Percentiles rank a stretch among this genome's conserved stretches.
Evolutionary conservation across 2,888 invertebrate genomes (phyloP).

Genomic region (Limnephilus marmoratus): DNA sequence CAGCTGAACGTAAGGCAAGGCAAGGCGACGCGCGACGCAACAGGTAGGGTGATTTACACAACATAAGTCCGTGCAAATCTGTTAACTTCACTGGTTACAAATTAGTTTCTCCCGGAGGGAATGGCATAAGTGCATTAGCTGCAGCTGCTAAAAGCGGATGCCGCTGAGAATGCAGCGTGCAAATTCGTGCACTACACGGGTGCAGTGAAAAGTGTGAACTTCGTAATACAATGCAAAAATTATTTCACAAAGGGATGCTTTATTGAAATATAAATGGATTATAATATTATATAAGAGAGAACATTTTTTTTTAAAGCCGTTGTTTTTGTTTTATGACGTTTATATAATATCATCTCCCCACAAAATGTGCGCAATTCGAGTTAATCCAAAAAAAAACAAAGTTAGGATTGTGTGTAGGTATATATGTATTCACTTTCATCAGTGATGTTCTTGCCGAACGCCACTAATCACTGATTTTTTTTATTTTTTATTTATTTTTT

Average conservation of each 20-base stretch:
- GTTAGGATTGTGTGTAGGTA: too few species aligned
- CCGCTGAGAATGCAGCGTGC: not conserved
- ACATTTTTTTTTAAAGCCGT: too few species aligned
- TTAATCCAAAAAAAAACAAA: too few species aligned
- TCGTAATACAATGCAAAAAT: not conserved
- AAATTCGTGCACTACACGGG: not conserved
- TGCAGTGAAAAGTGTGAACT: not conserved
- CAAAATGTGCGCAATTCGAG: too few species aligned
- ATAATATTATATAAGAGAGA: too few species aligned
- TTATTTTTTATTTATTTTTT: too few species aligned
- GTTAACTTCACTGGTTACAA: constrained; percentile 43
- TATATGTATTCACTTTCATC: too few species aligned
- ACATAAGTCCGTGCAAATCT: constrained; percentile 30
- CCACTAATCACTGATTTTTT: too few species aligned
- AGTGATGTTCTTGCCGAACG: too few species aligned
- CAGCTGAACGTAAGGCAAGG: not conserved
- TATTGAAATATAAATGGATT: not conserved
- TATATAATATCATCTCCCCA: too few species aligned
- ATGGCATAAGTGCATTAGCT: constrained; percentile 22
- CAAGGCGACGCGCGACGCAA: constrained; percentile 36
- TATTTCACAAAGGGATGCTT: not conserved
- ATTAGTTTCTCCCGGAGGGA: constrained; percentile 16
- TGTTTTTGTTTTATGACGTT: too few species aligned
- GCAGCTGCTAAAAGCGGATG: constrained; percentile 14
- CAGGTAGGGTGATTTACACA: constrained; percentile 45